phyloP scores from a whole-genome alignment of 2,888 invertebrate genomes.

The Drosophila demipolita region DNA sequence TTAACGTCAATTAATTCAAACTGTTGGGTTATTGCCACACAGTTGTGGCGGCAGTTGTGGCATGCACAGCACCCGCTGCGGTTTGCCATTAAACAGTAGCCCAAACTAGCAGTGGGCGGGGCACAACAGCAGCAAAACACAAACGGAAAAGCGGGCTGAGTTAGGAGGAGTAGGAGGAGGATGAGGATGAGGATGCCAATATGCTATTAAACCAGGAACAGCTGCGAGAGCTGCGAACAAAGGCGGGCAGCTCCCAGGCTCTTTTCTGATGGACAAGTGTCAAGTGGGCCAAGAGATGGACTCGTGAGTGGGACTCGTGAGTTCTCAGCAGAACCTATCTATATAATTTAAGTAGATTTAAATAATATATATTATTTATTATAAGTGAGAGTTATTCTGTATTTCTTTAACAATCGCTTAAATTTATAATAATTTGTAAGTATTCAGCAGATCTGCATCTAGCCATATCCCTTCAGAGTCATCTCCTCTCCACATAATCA shows the following conservation, averaged over 20 bases:
- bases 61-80: constrained; percentile 38
- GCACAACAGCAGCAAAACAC: constrained; percentile 4
- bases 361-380: not conserved
- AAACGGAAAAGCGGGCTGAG: constrained; percentile 8
- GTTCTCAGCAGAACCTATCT: not conserved
- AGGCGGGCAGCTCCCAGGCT: not conserved
- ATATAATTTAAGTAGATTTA: not conserved
- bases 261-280: not conserved
- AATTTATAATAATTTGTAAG: not conserved
- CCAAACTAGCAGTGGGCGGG: constrained; percentile 33
- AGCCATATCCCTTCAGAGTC: no score
- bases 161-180: not conserved
- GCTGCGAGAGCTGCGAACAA: constrained; percentile 23
- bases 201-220: constrained; percentile 6
- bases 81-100: constrained; percentile 68
- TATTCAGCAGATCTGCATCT: no score
- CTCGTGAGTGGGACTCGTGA: not conserved
- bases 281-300: constrained; percentile 1
- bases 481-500: no score
- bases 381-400: not conserved
- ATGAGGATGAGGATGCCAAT: not conserved
- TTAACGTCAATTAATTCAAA: constrained; percentile 79
- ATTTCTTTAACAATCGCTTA: not conserved
- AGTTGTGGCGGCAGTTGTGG: constrained; percentile 15
- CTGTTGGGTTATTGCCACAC: constrained; percentile 65